Evolutionary conservation across 2,888 invertebrate species (phyloP), one percentile per base, ranked within the genome.

Genomic region (Lepas anatifera): DNA sequence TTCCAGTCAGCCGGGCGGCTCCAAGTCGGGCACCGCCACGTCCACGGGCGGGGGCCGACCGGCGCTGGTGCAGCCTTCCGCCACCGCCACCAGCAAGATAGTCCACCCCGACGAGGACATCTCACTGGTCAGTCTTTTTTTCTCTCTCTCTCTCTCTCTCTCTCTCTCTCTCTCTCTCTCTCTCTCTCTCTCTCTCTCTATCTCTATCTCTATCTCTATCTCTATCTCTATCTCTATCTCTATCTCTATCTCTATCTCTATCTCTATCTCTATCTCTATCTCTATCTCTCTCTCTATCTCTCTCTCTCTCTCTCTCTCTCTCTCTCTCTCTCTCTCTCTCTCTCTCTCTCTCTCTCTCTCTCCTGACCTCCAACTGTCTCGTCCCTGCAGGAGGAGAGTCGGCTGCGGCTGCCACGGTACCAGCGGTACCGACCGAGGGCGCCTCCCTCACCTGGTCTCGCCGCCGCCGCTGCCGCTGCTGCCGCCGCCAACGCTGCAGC

Each of bases 41-140:
- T 52, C 72, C 70, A 8, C 50, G 58, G n/a, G 18, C 70, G 37
- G 63, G 64, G 39, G 32, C 25, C 50, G 50, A 35, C 67, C 67
- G 67, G 69, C 35, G 70, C 58, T 68, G 70, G 16, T 70, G 39
- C 67, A 50, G 64, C 43, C 68, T 22, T 86, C 89, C n/a, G 88
- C 89, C 10, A 89, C 91, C 63, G 89, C 92, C 10, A 88, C 90
- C 50, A 90, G 92, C 77, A 89, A 90, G 81, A 95, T 96, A 70
- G 86, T 96, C 75, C 96, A 96, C 81, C 96, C 96, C 0, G 88
- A 92, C 0, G 95, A 96, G 79, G 94, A 95, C 80, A 87, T 94
- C 69, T 95, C 95, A 41, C 77, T 87, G 80, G 86, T 84, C 77
- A 78, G 79, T 76, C 48, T 69, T 50, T 41, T 16, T 13, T 16